Evolutionary conservation across 2,797 vertebrate species (phyloP), one percentile per base, ranked within the genome.

Genomic region (Hippopotamyrus pictus): DNA sequence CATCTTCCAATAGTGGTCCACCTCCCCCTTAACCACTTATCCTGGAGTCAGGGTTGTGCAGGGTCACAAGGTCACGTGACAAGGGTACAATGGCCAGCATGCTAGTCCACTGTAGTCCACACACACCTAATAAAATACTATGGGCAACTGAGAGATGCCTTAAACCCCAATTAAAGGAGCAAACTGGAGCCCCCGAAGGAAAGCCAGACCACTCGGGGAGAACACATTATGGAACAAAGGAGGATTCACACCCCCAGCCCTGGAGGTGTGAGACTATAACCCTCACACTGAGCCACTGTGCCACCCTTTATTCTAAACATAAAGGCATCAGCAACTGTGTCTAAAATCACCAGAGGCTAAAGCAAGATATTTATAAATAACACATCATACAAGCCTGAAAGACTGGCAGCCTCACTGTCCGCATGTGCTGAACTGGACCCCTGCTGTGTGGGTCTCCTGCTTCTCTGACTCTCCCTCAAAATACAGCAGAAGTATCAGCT

Each of bases 261-360:
- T 44, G 17, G 73, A n/a, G 41, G 73, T 79, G 76, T 7, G 12
- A 82, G 19, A n/a, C 76, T 19, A n/a, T 46, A 79, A 46, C 41
- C 37, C 19, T n/a, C 6, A 0, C 37, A 82, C 73, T 79, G 17
- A 79, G 37, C 33, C 73, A 41, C 37, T 46, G 14, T 4, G 17
- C 17, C 37, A 0, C 76, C 76, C 19, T 82, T 87, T n/a, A 73
- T 90, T 69, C 50, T 87, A 86, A 53, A 86, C 87, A 79, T 44
- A 89, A 76, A 90, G 91, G 86, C 73, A 86, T 48, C n/a, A 86
- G 9, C 87, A 92, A 87, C 86, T 88, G 14, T 88, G 91, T 37
- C 59, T 59, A 89, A 90, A 86, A 50, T 29, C 14, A 0, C 85
- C 57, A 88, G 50, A 69, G 25, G 29, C 12, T 89, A 87, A 1